These are phyloP conservation scores for Cheirogaleus major DNA, from an alignment of 2,797 vertebrate genomes.

Conservation along the genomic window DNA sequence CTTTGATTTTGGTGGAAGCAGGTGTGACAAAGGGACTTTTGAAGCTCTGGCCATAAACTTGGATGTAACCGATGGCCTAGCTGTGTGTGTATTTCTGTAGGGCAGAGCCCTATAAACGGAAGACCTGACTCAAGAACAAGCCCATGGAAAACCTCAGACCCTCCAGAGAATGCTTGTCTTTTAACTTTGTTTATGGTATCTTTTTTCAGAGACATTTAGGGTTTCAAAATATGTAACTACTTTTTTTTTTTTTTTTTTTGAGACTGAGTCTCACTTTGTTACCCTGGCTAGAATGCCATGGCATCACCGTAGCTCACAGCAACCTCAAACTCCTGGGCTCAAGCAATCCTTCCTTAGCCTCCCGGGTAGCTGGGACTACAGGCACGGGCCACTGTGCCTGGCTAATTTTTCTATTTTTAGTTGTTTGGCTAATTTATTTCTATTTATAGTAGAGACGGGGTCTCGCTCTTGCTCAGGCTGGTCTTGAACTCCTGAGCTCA, in stretches of 20 bases:
- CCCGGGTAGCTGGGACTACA: too few relatives aligned
- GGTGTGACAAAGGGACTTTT: not conserved
- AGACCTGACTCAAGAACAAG: not conserved
- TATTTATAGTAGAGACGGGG: too few relatives aligned
- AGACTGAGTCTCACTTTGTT: too few relatives aligned
- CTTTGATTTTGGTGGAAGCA: not conserved
- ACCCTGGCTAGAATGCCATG: too few relatives aligned
- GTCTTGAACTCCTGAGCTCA: too few relatives aligned
- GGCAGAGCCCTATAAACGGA: not conserved
- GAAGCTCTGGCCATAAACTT: not conserved
- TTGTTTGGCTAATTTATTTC: too few relatives aligned
- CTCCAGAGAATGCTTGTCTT: not conserved
- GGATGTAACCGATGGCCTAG: rapidly evolving
- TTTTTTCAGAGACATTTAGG: not conserved
- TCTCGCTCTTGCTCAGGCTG: too few relatives aligned
- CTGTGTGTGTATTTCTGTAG: not conserved
- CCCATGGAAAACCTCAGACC: not conserved
- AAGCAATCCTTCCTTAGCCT: too few relatives aligned
- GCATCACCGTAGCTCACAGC: too few relatives aligned
- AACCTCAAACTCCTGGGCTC: too few relatives aligned
- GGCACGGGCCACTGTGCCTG: too few relatives aligned
- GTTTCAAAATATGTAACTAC: not conserved
- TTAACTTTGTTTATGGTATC: not conserved
- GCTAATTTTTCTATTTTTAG: too few relatives aligned
- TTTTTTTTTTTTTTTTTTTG: not conserved